Conservation (phyloP, 2,888 invertebrate species). For the Schizotus pectinicornis region DNA sequence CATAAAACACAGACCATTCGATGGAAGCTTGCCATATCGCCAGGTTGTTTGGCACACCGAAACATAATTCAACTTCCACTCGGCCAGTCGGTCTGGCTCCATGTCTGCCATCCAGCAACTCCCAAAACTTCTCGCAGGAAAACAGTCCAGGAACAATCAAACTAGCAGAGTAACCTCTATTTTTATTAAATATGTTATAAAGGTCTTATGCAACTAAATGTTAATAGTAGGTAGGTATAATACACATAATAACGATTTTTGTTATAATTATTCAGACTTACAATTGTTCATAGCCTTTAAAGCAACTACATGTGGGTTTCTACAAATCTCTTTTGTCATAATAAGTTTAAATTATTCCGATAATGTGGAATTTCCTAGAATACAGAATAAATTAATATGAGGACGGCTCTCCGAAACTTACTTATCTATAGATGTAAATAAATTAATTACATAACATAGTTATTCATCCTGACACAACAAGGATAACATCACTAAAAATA, state of each 20-base stretch:
- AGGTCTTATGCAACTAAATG: slow-evolving; percentile 19
- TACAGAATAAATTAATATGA: slow-evolving; percentile 4
- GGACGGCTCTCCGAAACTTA: background rate
- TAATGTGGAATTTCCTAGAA: too few relatives aligned
- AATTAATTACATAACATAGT: slow-evolving; percentile 12
- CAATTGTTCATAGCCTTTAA: slow-evolving; percentile 23
- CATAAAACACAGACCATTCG: slow-evolving; percentile 26
- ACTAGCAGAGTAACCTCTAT: background rate
- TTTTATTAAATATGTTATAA: slow-evolving; percentile 22
- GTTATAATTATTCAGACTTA: slow-evolving; percentile 25
- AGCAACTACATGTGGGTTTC: slow-evolving; percentile 9
- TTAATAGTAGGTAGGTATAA: slow-evolving; percentile 18
- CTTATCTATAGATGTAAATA: slow-evolving; percentile 17
- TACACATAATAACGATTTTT: slow-evolving; percentile 7
- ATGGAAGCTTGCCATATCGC: slow-evolving; percentile 32
- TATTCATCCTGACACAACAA: slow-evolving; percentile 3
- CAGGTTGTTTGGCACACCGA: slow-evolving; percentile 31
- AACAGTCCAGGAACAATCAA: background rate
- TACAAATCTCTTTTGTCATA: slow-evolving; percentile 1
- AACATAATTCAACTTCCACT: slow-evolving; percentile 28
- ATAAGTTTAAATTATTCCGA: too few relatives aligned
- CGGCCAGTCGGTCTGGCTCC: slow-evolving; percentile 35
- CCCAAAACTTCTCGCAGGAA: too few relatives aligned
- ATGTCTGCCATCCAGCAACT: slow-evolving; percentile 19
- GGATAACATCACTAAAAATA: slow-evolving; percentile 14